Percentiles rank a stretch among this genome's conserved stretches.
Evolutionary conservation across 2,888 invertebrate genomes (phyloP).

Genomic region (Agriopis aurantiaria): DNA sequence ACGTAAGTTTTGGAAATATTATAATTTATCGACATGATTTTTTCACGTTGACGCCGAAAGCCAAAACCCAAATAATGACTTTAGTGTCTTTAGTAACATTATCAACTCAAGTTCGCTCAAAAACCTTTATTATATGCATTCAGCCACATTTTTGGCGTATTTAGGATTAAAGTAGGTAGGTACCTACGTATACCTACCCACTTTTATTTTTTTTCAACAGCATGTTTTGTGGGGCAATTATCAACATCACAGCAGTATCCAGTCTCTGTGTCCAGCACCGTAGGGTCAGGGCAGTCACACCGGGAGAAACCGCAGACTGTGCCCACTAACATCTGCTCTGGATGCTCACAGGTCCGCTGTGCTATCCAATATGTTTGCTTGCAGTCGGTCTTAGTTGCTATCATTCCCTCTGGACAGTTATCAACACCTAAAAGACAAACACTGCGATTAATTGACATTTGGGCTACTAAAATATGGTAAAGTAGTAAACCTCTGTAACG

Average conservation of each 20-base stretch:
- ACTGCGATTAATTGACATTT: background rate
- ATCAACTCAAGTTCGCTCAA: too few relatives aligned
- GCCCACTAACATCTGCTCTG: constrained; percentile 61
- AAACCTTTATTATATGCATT: too few relatives aligned
- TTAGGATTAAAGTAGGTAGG: background rate
- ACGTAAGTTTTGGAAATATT: too few relatives aligned
- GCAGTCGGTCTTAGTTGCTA: constrained; percentile 59
- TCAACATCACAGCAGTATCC: constrained; percentile 71
- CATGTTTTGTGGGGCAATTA: constrained; percentile 68
- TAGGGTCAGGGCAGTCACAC: constrained; percentile 68
- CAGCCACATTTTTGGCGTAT: too few relatives aligned
- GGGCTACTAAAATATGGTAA: background rate
- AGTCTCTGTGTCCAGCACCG: constrained; percentile 64
- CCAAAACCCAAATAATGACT: too few relatives aligned
- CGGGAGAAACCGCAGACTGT: constrained; percentile 69
- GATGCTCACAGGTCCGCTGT: constrained; percentile 67
- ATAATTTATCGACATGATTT: too few relatives aligned
- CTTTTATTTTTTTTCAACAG: constrained; percentile 25
- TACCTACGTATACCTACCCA: too few relatives aligned
- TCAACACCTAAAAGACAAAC: constrained; percentile 61
- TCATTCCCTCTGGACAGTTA: constrained; percentile 67
- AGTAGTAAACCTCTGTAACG: too few relatives aligned
- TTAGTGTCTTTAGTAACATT: too few relatives aligned
- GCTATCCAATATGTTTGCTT: constrained; percentile 61
- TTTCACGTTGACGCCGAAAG: too few relatives aligned